Evolutionary conservation across 2,113 vertebrate genomes (phyloP), one percentile per base, ranked within the genome.

Genomic region (Cichladusa arquata): DNA sequence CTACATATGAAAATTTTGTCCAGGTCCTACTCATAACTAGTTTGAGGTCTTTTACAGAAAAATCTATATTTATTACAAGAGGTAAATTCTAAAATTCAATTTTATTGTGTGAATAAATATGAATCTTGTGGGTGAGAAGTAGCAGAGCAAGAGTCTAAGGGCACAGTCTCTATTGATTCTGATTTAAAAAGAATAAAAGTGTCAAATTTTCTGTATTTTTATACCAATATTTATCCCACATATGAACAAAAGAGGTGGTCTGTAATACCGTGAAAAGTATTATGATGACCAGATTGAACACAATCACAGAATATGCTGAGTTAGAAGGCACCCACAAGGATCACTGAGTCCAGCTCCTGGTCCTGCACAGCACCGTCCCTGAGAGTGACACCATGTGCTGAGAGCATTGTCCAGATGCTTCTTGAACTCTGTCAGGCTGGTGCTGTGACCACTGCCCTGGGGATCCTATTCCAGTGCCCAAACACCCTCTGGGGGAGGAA

Each of bases 401-500:
- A 47, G 23, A 47, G 3, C 28, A 12, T 4, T 64, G 15, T 5
- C 58, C 6, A 9, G 47, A 15, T 0, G 1, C 14, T 44, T 25
- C 24, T 14, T 50, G 48, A 25, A 0, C 40, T 64, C n/a, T 64
- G 23, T 3, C 67, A 47, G 14, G 11, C 22, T 64, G 40, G 10
- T 26, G 14, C 40, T 54, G 14, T 23, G 48, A 28, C 28, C 12
- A 12, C 12, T 28, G 0, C 9, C 28, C 40, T 23, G 28, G 28
- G 28, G 12, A 47, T 1, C n/a, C 7, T 56, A n/a, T 65, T 15
- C 14, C n/a, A 24, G 23, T 15, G 40, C 9, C 12, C 42, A 19
- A 5, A 0, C 14, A 38, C 6, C 7, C n/a, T 23, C n/a, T n/a
- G 23, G 23, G 11, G 0, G 5, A 40, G 9, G 2, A 36, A n/a